Base-by-base conservation (phyloP, 2,888 invertebrate genomes). In the Prosopocoilus inquinatus region DNA sequence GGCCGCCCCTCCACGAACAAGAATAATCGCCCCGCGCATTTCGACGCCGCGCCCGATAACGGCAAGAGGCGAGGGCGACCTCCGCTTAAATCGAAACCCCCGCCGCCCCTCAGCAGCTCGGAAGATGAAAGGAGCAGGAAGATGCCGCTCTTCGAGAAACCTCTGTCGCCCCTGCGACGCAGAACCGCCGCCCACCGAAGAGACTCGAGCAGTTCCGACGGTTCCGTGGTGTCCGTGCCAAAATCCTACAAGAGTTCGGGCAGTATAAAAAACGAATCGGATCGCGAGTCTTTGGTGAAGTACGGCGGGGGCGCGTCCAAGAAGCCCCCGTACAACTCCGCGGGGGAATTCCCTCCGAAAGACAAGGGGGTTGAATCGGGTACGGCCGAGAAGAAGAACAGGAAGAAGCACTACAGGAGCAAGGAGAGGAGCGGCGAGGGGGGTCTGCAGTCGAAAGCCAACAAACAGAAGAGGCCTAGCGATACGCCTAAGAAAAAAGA, bases 21-120 rank as follows among this genome's bases (percentile, higher is more conserved):
- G 28, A 61, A 56, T 34, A 61, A 28, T 28, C 51, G 52, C 15
- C 47, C 55, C 2, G 43, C 56, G 9, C 71, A 71, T 58, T 71
- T 70, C 33, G 73, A 74, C 2, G 72, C 72, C 36, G 67, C 68
- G n/a, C 71, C 71, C 11, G 59, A 55, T 11, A 61, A 61, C 1
- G 65, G 64, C 43, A 74, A 61, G 62, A 70, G 64, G 63, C 71
- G 66, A 50, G 76, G 75, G 0, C 60, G 76, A 20, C 75, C 76
- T 3, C 73, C 65, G 12, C 55, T 62, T 33, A 58, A 61, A 54
- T 35, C 70, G 8, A 75, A 75, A 63, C 66, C 63, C 7, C 68
- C 67, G 3, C 67, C 73, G 2, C 65, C 68, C 3, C 67, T 69
- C 3, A 73, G 72, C 54, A 76, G 76, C 55, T 76, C 76, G 2